These are phyloP conservation scores for Girardinichthys multiradiatus DNA, from an alignment of 2,113 vertebrate species.

Conservation along the genomic window DNA sequence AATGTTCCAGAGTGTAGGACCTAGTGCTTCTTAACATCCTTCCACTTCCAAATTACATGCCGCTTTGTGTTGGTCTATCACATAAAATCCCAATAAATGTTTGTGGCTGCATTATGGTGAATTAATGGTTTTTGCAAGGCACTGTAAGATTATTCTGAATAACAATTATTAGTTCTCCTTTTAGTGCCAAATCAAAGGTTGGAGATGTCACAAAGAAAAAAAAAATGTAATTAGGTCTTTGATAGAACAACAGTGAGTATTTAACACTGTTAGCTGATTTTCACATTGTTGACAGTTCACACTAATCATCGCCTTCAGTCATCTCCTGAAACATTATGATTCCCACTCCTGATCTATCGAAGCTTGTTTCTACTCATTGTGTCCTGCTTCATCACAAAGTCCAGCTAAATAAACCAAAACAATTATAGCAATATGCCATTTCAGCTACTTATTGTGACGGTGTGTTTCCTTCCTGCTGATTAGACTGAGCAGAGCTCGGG, in stretches of 20 bases:
- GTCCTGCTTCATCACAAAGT: conserved; percentile 11
- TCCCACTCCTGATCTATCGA: conserved; percentile 6
- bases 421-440: conserved; percentile 12
- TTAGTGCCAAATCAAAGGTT: not conserved
- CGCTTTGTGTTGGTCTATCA: not conserved
- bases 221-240: not conserved
- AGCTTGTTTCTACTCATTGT: not conserved
- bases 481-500: conserved; percentile 2
- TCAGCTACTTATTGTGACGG: conserved; percentile 21
- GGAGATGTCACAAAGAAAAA: not conserved
- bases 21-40: too few relatives aligned
- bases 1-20: too few relatives aligned
- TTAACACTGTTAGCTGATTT: not conserved
- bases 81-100: not conserved
- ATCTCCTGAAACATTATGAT: conserved; percentile 14
- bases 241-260: not conserved
- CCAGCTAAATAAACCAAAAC: conserved; percentile 9
- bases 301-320: conserved; percentile 13
- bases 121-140: not conserved
- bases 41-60: too few relatives aligned
- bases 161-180: not conserved
- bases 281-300: conserved; percentile 8
- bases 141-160: too few relatives aligned
- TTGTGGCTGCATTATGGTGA: not conserved
- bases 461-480: conserved; percentile 28